These are phyloP conservation scores for Troides helena DNA, from an alignment of 2,888 invertebrate genomes.

Conservation along the genomic window DNA sequence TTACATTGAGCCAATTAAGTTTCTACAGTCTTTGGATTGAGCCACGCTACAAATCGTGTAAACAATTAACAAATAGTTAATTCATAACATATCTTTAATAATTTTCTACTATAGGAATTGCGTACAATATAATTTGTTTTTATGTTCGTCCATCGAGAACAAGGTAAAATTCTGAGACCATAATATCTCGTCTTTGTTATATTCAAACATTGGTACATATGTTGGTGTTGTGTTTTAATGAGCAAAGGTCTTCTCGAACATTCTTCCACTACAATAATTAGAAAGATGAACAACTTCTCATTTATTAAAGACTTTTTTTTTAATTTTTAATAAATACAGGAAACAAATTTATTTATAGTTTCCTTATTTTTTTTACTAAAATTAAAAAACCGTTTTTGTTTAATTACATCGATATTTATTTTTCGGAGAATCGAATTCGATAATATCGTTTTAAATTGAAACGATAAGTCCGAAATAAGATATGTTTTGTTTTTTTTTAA, in stretches of 20 bases:
- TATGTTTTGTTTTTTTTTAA: too few species aligned
- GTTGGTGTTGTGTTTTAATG: background rate
- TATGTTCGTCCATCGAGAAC: too few species aligned
- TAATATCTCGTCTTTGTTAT: too few species aligned
- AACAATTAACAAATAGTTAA: conserved; percentile 1
- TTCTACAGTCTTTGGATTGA: conserved; percentile 55
- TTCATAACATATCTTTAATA: conserved; percentile 16
- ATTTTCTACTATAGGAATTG: background rate
- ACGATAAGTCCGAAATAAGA: too few species aligned
- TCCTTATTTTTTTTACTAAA: background rate
- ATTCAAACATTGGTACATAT: conserved; percentile 2
- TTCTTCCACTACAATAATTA: background rate
- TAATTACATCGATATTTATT: background rate
- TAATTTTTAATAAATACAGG: too few species aligned
- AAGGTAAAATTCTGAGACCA: too few species aligned
- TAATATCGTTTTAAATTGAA: too few species aligned
- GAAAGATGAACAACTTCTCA: background rate
- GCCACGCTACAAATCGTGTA: conserved; percentile 21
- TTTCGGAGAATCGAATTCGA: background rate
- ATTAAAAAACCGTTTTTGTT: background rate
- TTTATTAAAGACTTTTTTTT: too few species aligned
- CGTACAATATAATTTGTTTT: background rate
- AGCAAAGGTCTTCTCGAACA: background rate
- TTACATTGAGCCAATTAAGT: conserved; percentile 53
- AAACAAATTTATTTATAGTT: background rate